Evolutionary conservation across 1,140 invertebrate species (phyloP), one percentile per base, ranked within the genome.

Genomic region (Cheumatopsyche charites): DNA sequence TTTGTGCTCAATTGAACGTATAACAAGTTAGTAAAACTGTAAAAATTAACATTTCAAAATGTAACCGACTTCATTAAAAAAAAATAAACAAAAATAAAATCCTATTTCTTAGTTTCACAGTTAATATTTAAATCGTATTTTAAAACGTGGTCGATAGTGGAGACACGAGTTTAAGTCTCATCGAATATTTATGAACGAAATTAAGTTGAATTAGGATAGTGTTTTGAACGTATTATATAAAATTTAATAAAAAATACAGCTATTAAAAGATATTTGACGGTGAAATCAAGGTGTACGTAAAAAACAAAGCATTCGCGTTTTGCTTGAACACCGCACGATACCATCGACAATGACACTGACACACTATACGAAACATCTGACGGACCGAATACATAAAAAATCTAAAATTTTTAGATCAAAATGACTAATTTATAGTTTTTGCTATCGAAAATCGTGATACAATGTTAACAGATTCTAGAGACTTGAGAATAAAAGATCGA

Each of bases 251-350:
- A n/a, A n/a, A n/a, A n/a, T 47, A 13, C 15, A 3, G 13, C 13
- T 47, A n/a, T n/a, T 47, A 47, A 15, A 47, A 47, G 12, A 15
- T 47, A 47, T 47, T 47, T 47, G 43, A 15, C 43, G 15, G 15
- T 47, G 43, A 47, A 52, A 52, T 52, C 47, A 52, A 52, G 47
- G 47, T 52, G 47, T 15, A 4, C 29, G 29, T 36, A 36, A 36
- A 52, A 52, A 52, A 17, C 47, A 19, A 52, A 52, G 47, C 47
- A 52, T 52, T 52, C 47, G 47, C 47, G 47, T 52, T 52, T 52
- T 52, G 47, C 47, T 17, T 19, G 19, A 52, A 19, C 15, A 17
- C n/a, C 47, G 47, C 47, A 52, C 47, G 47, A 52, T 52, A 19
- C 47, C 19, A 52, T 52, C 47, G 15, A 15, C 15, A 17, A 52